A percentile compares a stretch with the other conserved stretches of the same genome.
Conservation (phyloP, 1,140 invertebrate genomes). For the Eupeodes corollae region DNA sequence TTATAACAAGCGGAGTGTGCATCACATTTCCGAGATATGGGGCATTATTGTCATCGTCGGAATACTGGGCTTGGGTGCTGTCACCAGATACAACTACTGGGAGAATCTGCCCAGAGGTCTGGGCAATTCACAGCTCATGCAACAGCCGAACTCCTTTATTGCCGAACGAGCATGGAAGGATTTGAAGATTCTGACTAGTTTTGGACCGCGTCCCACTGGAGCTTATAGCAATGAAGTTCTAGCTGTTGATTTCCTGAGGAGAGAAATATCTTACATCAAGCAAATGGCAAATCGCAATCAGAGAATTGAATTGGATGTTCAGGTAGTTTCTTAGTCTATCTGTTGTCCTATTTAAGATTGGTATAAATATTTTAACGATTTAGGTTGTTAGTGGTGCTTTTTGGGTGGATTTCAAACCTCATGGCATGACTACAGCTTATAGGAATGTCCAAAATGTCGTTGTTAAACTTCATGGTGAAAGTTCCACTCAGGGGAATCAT, state of each 20-base stretch:
- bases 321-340: conserved; percentile 16
- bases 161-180: conserved; percentile 40
- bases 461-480: conserved; percentile 47
- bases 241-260: conserved; percentile 43
- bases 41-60: conserved; percentile 1
- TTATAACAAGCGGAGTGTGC: conserved; percentile 7
- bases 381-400: conserved; percentile 39
- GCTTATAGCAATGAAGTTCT: conserved; percentile 53
- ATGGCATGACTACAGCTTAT: conserved; percentile 42
- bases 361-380: not conserved
- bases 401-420: conserved; percentile 34
- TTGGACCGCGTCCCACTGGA: conserved; percentile 43
- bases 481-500: conserved; percentile 31
- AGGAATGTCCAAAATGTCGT: conserved; percentile 53
- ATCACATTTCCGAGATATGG: conserved; percentile 6
- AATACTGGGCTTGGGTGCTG: not conserved
- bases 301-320: conserved; percentile 41
- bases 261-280: conserved; percentile 41
- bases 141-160: conserved; percentile 33
- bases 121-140: conserved; percentile 2
- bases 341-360: too few relatives aligned
- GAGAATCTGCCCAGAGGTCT: conserved; percentile 8
- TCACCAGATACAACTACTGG: conserved; percentile 2
- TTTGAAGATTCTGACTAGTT: conserved; percentile 37
- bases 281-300: conserved; percentile 39